These are phyloP conservation scores for Characodon lateralis DNA, from an alignment of 2,797 vertebrate genomes.

Conservation along the genomic window DNA sequence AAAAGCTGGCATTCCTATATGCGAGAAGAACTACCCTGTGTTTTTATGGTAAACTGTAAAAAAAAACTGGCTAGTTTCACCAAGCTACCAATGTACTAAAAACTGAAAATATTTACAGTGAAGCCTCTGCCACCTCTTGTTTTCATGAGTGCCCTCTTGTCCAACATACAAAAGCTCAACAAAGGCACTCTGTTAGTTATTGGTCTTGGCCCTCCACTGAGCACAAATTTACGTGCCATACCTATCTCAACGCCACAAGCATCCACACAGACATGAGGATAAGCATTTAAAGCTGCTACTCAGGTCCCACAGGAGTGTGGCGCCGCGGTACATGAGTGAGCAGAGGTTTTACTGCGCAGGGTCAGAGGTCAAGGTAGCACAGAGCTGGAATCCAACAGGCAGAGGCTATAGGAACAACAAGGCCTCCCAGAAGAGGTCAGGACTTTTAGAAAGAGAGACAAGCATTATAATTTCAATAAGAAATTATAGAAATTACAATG, in stretches of 20 bases:
- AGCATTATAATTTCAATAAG: conserved; percentile 57
- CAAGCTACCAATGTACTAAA: conserved; percentile 8
- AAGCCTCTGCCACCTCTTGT: conserved; percentile 27
- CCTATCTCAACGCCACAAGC: conserved; percentile 45
- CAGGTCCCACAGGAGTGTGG: conserved; percentile 46
- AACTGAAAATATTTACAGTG: conserved; percentile 27
- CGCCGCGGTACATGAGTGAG: conserved; percentile 64
- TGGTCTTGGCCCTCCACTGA: conserved; percentile 54
- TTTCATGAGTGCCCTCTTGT: conserved; percentile 49
- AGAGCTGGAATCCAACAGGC: conserved; percentile 57
- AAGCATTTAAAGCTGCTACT: conserved; percentile 61
- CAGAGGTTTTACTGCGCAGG: conserved; percentile 60
- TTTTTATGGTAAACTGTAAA: conserved; percentile 27
- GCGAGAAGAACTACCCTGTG: background rate
- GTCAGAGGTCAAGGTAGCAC: conserved; percentile 65
- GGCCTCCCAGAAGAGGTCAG: conserved; percentile 33
- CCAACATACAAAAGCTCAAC: conserved; percentile 68
- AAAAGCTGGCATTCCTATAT: conserved; percentile 27
- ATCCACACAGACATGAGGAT: conserved; percentile 50
- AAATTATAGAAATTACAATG: conserved; percentile 60
- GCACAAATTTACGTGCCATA: conserved; percentile 63
- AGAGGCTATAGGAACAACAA: conserved; percentile 38
- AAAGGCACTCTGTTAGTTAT: conserved; percentile 53
- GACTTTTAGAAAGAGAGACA: conserved; percentile 34
- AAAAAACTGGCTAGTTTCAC: conserved; percentile 18